phyloP scores from a whole-genome alignment of 2,797 vertebrate species.

The Furcifer pardalis region DNA sequence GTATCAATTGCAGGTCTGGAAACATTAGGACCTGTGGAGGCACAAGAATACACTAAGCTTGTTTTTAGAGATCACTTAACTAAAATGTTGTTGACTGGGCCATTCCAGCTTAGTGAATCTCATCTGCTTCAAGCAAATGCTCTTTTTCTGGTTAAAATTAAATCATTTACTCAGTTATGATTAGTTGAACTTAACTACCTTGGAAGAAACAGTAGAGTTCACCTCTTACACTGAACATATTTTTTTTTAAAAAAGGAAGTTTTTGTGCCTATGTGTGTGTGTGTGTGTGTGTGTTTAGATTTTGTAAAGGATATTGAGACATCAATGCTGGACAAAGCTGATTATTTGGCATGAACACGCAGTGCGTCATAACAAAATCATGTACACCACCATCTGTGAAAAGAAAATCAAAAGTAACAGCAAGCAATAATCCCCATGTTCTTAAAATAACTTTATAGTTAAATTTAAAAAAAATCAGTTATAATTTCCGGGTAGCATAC shows the following conservation, averaged over 20 bases:
- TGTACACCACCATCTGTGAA: slow-evolving; percentile 88
- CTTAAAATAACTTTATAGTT: slow-evolving; percentile 22
- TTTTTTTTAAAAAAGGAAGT: slow-evolving; percentile 22
- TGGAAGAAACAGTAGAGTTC: not conserved
- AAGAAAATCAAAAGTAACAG: slow-evolving; percentile 54
- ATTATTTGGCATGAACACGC: slow-evolving; percentile 94
- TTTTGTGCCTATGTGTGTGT: not conserved
- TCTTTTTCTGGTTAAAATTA: not conserved
- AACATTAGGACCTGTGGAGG: too few species aligned
- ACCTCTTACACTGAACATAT: accelerated
- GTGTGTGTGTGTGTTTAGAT: slow-evolving; percentile 2
- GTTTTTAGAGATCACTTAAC: not conserved
- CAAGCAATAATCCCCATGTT: slow-evolving; percentile 42
- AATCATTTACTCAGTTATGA: not conserved
- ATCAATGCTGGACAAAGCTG: slow-evolving; percentile 91
- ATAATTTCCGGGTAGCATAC: slow-evolving; percentile 5
- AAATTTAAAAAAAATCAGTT: slow-evolving; percentile 27
- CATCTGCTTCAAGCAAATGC: not conserved
- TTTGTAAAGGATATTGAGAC: slow-evolving; percentile 95
- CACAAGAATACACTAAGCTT: not conserved
- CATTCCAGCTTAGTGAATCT: too few species aligned
- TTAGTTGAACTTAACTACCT: slow-evolving; percentile 15
- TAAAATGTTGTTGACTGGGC: too few species aligned
- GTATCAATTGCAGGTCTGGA: not conserved
- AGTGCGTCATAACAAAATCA: slow-evolving; percentile 97